These are phyloP conservation scores for Terrapene triunguis DNA, from an alignment of 2,113 vertebrate genomes.

Conservation along the genomic window DNA sequence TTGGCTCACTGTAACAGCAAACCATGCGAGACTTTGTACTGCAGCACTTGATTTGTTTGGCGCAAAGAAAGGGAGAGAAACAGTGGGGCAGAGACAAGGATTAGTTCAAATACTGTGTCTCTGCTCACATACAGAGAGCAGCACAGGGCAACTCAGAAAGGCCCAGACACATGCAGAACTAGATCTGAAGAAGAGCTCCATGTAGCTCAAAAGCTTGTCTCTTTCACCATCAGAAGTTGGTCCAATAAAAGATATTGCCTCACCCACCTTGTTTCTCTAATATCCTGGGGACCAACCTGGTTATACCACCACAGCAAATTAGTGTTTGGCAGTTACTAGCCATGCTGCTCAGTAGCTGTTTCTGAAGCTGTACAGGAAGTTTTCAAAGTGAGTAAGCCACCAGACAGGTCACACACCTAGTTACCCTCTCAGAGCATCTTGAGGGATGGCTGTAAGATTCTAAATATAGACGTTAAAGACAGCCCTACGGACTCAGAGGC, in stretches of 20 bases:
- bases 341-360: no score
- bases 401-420: not conserved
- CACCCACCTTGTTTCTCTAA: not conserved
- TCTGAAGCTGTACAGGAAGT: no score
- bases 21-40: no score
- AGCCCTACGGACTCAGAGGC: not conserved
- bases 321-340: no score
- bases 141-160: not conserved
- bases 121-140: not conserved
- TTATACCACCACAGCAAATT: not conserved
- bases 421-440: not conserved
- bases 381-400: not conserved
- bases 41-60: no score
- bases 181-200: not conserved
- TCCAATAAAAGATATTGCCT: not conserved
- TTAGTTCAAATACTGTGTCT: not conserved
- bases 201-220: not conserved
- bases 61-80: no score
- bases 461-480: not conserved
- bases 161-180: not conserved
- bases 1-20: not conserved
- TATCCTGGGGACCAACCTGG: not conserved
- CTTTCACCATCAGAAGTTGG: not conserved
- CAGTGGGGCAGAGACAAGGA: no score
- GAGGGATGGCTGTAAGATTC: not conserved